Evolutionary conservation across 2,888 invertebrate species (phyloP).

Genomic region (Drosophila nigricruria): DNA sequence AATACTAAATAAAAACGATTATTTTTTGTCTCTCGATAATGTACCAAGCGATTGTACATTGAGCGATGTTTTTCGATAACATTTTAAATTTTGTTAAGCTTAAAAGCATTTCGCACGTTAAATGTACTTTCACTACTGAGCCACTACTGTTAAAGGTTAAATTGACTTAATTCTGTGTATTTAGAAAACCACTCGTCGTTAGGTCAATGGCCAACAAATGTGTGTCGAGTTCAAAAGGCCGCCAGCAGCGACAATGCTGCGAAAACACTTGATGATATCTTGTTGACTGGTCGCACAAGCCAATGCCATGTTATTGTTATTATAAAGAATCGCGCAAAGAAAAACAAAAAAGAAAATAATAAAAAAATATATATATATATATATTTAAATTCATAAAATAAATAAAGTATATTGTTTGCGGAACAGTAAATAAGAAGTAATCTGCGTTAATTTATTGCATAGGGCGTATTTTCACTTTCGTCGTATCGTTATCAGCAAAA

Average conservation of each 20-base stretch:
- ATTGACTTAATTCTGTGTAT: conserved; percentile 11
- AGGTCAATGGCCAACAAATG: conserved; percentile 45
- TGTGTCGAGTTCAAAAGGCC: conserved; percentile 59
- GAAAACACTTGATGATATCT: conserved; percentile 42
- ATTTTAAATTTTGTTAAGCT: conserved; percentile 24
- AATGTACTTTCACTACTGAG: conserved; percentile 31
- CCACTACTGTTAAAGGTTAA: conserved; percentile 24
- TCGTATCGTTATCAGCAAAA: conserved; percentile 36
- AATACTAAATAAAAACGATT: conserved; percentile 24
- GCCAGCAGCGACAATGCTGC: conserved; percentile 39
- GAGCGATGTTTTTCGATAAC: background rate
- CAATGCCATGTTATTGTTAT: conserved; percentile 54
- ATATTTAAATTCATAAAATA: background rate
- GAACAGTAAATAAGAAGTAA: background rate
- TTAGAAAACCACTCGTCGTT: conserved; percentile 20
- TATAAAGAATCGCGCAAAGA: conserved; percentile 28
- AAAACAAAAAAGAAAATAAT: background rate
- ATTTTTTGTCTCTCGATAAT: conserved; percentile 11
- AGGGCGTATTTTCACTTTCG: conserved; percentile 39
- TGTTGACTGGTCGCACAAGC: conserved; percentile 34
- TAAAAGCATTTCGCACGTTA: background rate
- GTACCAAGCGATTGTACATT: background rate
- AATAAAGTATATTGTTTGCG: conserved; percentile 9
- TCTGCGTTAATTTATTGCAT: conserved; percentile 13
- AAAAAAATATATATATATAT: background rate